A percentile compares a stretch with the other conserved stretches of the same genome.
phyloP scores from a whole-genome alignment of 2,888 invertebrate genomes.

The Pseudococcus jackbeardsleyi region DNA sequence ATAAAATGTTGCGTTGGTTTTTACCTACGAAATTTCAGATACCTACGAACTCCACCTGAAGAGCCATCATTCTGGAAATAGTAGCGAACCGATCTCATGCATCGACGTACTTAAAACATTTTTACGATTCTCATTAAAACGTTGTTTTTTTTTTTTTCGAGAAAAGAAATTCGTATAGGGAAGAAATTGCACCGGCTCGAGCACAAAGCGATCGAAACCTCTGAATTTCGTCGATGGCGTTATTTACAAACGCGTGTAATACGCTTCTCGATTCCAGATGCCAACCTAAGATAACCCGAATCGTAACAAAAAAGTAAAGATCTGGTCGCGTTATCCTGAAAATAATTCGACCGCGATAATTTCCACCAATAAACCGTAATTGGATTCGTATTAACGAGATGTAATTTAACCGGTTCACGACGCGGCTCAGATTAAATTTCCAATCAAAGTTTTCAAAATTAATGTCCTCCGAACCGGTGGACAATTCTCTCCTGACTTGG shows the following conservation, averaged over 20 bases:
- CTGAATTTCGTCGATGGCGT: neutral
- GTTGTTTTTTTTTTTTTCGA: neutral
- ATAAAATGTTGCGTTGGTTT: neutral
- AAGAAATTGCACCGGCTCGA: constrained; percentile 8
- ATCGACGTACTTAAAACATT: constrained; percentile 1
- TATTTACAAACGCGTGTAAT: neutral
- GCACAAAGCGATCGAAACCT: neutral
- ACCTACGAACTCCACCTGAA: neutral
- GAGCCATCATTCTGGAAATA: neutral
- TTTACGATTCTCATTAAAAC: constrained; percentile 15
- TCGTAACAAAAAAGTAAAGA: neutral
- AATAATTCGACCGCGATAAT: neutral
- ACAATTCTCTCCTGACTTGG: neutral
- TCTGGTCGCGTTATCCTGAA: neutral
- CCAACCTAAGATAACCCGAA: neutral
- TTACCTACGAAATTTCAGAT: neutral
- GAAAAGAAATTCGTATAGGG: neutral
- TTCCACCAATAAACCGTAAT: constrained; percentile 1
- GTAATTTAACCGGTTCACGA: constrained; percentile 23
- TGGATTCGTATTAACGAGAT: constrained; percentile 18
- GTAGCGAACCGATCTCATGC: neutral
- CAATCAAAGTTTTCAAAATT: constrained; percentile 4
- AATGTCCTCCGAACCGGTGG: neutral
- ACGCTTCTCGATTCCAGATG: neutral
- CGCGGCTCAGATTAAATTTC: constrained; percentile 18